A percentile compares a stretch with the other conserved stretches of the same genome.
These are phyloP conservation scores for Macrophya alboannulata DNA, from an alignment of 2,888 invertebrate species.

Conservation along the genomic window DNA sequence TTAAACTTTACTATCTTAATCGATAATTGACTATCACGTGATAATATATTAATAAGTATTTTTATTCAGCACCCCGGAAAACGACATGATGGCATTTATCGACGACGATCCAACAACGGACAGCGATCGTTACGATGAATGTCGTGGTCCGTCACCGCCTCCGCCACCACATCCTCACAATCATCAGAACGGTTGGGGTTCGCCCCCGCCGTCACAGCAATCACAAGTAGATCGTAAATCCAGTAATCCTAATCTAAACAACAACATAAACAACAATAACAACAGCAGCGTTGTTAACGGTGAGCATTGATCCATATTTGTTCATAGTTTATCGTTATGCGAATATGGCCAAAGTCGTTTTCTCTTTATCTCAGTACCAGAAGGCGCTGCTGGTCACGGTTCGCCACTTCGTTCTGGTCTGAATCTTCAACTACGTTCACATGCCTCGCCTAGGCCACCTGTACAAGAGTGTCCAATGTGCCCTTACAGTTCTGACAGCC, in stretches of 20 bases:
- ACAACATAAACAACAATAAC: constrained; percentile 78
- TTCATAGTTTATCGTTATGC: neutral
- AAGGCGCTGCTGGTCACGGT: constrained; percentile 84
- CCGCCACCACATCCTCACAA: constrained; percentile 79
- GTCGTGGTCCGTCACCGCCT: constrained; percentile 79
- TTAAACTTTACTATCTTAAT: too few relatives aligned
- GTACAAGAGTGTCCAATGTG: constrained; percentile 88
- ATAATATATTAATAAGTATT: neutral
- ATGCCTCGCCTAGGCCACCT: constrained; percentile 76
- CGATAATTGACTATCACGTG: too few relatives aligned
- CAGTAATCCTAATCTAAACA: constrained; percentile 68
- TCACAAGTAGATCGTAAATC: constrained; percentile 54
- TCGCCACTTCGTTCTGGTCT: constrained; percentile 85
- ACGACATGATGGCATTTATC: constrained; percentile 89
- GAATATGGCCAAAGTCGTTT: constrained; percentile 34
- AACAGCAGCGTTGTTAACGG: constrained; percentile 70
- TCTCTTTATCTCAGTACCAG: constrained; percentile 65
- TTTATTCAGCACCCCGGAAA: constrained; percentile 82
- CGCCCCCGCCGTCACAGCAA: constrained; percentile 75
- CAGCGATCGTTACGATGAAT: constrained; percentile 77
- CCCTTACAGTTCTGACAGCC: constrained; percentile 88
- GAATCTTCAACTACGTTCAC: constrained; percentile 77
- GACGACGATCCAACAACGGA: constrained; percentile 87
- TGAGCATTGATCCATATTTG: constrained; percentile 51
- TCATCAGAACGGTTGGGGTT: constrained; percentile 83